phyloP scores from a whole-genome alignment of 2,888 invertebrate genomes.

The Parnassius apollo region DNA sequence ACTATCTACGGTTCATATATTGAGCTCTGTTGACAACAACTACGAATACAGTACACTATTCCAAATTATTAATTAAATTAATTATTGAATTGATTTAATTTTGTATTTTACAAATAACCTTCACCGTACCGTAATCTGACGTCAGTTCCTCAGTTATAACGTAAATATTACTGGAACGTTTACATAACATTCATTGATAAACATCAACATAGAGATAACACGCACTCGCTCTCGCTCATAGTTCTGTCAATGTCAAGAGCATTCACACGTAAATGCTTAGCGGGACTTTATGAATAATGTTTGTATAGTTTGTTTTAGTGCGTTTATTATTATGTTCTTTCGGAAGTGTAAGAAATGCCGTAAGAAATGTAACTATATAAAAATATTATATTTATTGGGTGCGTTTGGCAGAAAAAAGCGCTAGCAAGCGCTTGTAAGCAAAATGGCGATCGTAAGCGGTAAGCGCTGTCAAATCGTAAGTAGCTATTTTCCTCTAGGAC shows the following conservation, averaged over 20 bases:
- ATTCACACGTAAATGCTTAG: constrained; percentile 24
- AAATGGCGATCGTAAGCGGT: too few relatives aligned
- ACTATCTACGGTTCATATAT: too few relatives aligned
- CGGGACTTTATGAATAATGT: constrained; percentile 26
- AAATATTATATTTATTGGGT: background rate
- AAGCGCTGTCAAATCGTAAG: too few relatives aligned
- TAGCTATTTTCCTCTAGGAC: too few relatives aligned
- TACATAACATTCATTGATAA: constrained; percentile 24
- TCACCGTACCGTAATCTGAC: background rate
- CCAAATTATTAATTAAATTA: too few relatives aligned
- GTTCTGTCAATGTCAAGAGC: constrained; percentile 36
- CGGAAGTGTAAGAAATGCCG: constrained; percentile 69
- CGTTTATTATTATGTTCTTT: constrained; percentile 52
- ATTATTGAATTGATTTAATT: background rate
- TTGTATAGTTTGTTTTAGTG: constrained; percentile 17
- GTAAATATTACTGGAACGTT: constrained; percentile 10
- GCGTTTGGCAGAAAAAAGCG: too few relatives aligned
- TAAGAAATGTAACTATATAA: constrained; percentile 59
- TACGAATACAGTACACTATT: too few relatives aligned
- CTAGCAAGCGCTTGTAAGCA: too few relatives aligned
- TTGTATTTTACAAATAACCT: constrained; percentile 6
- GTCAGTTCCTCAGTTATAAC: constrained; percentile 10
- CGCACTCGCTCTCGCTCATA: constrained; percentile 15
- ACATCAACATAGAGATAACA: constrained; percentile 23
- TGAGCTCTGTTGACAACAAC: too few relatives aligned